phyloP scores from a whole-genome alignment of 2,113 vertebrate species.

The Antigone vipio region DNA sequence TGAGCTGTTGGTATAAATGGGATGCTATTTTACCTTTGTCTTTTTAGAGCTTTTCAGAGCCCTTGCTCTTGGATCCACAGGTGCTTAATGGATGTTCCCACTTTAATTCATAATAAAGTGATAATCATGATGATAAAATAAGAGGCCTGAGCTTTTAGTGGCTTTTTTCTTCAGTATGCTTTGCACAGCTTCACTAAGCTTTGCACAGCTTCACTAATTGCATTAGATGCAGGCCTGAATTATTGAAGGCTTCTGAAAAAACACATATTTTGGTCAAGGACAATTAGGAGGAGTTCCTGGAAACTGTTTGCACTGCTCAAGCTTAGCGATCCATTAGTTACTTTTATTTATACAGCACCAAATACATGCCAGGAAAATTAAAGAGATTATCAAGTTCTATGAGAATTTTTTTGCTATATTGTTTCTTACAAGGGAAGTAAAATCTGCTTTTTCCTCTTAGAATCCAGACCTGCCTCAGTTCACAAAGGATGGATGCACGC shows the following conservation, averaged over 20 bases:
- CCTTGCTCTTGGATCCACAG: background rate
- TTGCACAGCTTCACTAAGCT: background rate
- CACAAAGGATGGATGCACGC: background rate
- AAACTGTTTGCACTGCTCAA: background rate
- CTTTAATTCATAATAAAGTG: background rate
- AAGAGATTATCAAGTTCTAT: background rate
- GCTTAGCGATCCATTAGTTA: background rate
- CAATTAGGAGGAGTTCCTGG: background rate
- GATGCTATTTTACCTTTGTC: background rate
- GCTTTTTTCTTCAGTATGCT: background rate
- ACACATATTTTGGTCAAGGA: background rate
- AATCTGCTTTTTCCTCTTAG: background rate
- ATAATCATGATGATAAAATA: background rate
- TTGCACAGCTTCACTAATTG: conserved; percentile 1
- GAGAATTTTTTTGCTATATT: background rate
- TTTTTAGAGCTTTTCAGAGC: background rate
- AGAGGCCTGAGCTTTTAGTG: background rate
- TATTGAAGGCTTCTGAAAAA: conserved; percentile 11
- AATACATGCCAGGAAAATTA: background rate
- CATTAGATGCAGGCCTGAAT: background rate
- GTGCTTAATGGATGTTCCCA: background rate
- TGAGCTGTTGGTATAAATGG: background rate
- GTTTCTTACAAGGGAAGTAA: background rate
- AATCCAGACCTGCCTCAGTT: background rate
- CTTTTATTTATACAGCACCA: background rate